Percentiles rank a stretch among this genome's conserved stretches.
phyloP scores from a whole-genome alignment of 1,140 invertebrate genomes.

The Condylostylus longicornis region DNA sequence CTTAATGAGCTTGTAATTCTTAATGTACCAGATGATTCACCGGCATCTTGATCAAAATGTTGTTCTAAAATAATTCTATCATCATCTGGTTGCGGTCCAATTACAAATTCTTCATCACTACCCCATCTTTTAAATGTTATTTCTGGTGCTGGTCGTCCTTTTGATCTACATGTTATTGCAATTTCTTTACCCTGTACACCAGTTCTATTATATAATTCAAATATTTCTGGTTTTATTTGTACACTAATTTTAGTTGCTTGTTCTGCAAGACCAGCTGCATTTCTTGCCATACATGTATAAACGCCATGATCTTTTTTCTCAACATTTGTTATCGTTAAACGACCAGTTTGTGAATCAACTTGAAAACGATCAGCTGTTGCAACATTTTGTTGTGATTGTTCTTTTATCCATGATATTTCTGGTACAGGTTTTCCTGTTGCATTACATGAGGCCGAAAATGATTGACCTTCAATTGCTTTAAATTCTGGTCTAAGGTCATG shows the following conservation, averaged over 20 bases:
- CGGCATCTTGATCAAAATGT: conserved; percentile 37
- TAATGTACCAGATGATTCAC: conserved; percentile 46
- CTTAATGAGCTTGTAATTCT: conserved; percentile 45
- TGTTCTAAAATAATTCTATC: conserved; percentile 45
- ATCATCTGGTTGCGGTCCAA: conserved; percentile 44
- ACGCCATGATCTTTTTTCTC: conserved; percentile 59
- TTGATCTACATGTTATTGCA: conserved; percentile 55
- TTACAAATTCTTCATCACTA: conserved; percentile 37
- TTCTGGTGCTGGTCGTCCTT: conserved; percentile 58
- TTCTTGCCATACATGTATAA: conserved; percentile 70
- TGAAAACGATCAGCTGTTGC: conserved; percentile 52
- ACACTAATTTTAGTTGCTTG: conserved; percentile 40
- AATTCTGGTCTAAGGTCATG: conserved; percentile 37
- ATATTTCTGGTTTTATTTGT: conserved; percentile 63
- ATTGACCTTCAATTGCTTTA: conserved; percentile 63
- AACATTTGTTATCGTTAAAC: conserved; percentile 59
- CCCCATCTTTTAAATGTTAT: conserved; percentile 49
- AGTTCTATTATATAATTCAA: conserved; percentile 59
- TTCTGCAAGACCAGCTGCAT: conserved; percentile 57
- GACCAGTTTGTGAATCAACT: conserved; percentile 51
- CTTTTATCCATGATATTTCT: conserved; percentile 63
- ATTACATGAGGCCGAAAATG: conserved; percentile 53
- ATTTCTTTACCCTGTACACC: conserved; percentile 45
- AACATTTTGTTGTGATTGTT: conserved; percentile 47
- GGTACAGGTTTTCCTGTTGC: conserved; percentile 71